phyloP scores from a whole-genome alignment of 2,113 vertebrate genomes.

The Brachypodius melanocephalos region DNA sequence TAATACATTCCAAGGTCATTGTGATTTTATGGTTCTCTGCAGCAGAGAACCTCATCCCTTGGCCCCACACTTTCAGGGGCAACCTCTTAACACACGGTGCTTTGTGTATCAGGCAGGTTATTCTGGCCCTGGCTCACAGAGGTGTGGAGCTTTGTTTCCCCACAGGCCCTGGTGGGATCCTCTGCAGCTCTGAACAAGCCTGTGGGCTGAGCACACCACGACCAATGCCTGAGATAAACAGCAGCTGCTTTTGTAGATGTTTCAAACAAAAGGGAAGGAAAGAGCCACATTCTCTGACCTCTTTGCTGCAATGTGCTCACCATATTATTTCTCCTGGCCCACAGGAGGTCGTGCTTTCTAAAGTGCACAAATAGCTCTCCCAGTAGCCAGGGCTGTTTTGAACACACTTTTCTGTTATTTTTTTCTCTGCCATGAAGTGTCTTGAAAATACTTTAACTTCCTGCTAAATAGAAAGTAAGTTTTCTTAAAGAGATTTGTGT shows the following conservation, averaged over 20 bases:
- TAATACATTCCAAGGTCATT: background rate
- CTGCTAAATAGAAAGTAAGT: background rate
- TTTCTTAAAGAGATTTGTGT: background rate
- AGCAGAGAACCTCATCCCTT: background rate
- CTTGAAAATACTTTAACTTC: background rate
- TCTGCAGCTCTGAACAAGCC: background rate
- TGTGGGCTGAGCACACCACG: accelerated
- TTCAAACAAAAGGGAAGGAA: background rate
- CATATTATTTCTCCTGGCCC: background rate
- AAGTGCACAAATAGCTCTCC: background rate
- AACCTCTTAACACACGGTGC: accelerated
- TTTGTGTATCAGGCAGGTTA: accelerated
- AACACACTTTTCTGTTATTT: background rate
- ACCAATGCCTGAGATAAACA: accelerated
- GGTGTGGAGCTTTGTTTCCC: background rate
- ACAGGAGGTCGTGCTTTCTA: background rate
- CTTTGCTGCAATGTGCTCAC: background rate
- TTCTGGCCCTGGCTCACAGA: accelerated
- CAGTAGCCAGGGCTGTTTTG: background rate
- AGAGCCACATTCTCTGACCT: background rate
- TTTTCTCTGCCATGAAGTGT: background rate
- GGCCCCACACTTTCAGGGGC: background rate
- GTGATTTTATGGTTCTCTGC: background rate
- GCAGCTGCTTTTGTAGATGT: background rate
- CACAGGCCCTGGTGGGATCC: accelerated